These are phyloP conservation scores for Sebastes miniatus DNA, from an alignment of 2,797 vertebrate genomes.

Conservation along the genomic window DNA sequence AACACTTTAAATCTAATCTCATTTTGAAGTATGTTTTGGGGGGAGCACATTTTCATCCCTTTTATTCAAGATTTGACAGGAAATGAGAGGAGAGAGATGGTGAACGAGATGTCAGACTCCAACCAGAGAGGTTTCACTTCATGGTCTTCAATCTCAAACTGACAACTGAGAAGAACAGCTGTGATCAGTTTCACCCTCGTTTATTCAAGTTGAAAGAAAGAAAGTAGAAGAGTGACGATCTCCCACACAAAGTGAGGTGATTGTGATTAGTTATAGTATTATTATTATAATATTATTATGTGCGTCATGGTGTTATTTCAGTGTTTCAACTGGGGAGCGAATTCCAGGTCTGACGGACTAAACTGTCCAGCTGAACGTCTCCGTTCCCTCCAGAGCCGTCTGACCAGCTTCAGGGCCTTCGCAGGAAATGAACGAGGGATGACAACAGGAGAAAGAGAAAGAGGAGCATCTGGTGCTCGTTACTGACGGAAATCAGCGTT, in stretches of 20 bases:
- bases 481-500: slow-evolving; percentile 10
- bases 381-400: neutral
- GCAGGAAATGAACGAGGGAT: slow-evolving; percentile 54
- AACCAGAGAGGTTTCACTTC: neutral
- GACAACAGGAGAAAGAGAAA: slow-evolving; percentile 12
- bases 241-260: neutral
- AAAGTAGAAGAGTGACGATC: too few species aligned
- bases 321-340: neutral
- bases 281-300: neutral
- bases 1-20: too few species aligned
- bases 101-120: neutral
- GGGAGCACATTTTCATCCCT: too few species aligned
- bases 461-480: slow-evolving; percentile 48
- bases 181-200: too few species aligned
- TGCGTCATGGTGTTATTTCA: slow-evolving; percentile 26
- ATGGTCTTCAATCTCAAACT: neutral
- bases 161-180: neutral
- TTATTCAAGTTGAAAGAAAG: too few species aligned
- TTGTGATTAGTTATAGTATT: neutral
- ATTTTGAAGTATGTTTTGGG: too few species aligned
- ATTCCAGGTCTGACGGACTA: slow-evolving; percentile 14
- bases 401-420: neutral
- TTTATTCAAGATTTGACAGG: too few species aligned
- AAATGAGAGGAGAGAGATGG: too few species aligned
- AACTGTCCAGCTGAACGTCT: neutral